A percentile compares a stretch with the other conserved stretches of the same genome.
Conservation (phyloP, 2,888 invertebrate genomes). For the Ethmia dodecea region DNA sequence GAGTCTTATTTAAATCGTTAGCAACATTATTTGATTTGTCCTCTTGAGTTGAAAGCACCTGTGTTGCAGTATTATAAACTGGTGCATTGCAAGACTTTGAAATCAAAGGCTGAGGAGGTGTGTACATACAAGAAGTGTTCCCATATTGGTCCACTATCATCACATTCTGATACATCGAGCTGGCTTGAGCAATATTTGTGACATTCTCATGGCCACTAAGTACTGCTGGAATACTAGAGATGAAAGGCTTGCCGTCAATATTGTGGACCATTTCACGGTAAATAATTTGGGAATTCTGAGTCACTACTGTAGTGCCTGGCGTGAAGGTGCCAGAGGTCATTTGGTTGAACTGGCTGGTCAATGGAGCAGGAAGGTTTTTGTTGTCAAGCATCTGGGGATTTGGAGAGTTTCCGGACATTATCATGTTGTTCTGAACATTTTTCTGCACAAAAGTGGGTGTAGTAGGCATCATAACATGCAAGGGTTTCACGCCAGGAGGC, state of each 20-base stretch:
- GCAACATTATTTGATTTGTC: slow-evolving; percentile 33
- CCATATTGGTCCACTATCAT: slow-evolving; percentile 70
- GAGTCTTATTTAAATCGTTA: slow-evolving; percentile 51
- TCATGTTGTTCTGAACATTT: slow-evolving; percentile 62
- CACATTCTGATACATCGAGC: slow-evolving; percentile 66
- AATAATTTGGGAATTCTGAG: slow-evolving; percentile 68
- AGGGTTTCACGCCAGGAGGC: slow-evolving; percentile 45
- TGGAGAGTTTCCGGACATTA: slow-evolving; percentile 52
- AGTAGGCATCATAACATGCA: slow-evolving; percentile 55
- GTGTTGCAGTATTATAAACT: slow-evolving; percentile 34
- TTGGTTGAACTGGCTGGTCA: slow-evolving; percentile 49
- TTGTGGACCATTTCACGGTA: slow-evolving; percentile 71
- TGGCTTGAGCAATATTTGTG: slow-evolving; percentile 52
- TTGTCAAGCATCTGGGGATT: slow-evolving; percentile 42
- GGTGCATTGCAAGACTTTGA: slow-evolving; percentile 43
- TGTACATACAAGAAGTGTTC: slow-evolving; percentile 64
- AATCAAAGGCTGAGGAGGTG: slow-evolving; percentile 49
- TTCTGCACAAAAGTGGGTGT: slow-evolving; percentile 63
- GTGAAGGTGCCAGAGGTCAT: slow-evolving; percentile 47
- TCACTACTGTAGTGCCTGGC: slow-evolving; percentile 62
- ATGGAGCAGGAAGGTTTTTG: slow-evolving; percentile 38
- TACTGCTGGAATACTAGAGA: slow-evolving; percentile 54
- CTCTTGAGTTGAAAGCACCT: slow-evolving; percentile 29
- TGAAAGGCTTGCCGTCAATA: slow-evolving; percentile 60
- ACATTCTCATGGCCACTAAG: slow-evolving; percentile 51